Conservation (phyloP, 2,888 invertebrate species). For the Apamea sordens region DNA sequence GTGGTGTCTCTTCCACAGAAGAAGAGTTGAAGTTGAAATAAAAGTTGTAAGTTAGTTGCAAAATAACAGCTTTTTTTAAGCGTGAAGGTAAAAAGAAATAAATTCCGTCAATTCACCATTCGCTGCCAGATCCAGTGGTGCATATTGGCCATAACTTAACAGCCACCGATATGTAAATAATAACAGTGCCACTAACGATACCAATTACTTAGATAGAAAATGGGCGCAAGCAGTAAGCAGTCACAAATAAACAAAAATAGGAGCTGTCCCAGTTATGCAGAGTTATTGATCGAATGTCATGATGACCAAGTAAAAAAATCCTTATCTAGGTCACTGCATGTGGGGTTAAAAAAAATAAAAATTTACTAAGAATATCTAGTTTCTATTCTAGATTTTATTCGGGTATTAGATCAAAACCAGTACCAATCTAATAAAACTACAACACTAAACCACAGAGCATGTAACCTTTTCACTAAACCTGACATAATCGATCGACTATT, state of each 20-base stretch:
- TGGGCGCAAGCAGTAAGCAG: background rate
- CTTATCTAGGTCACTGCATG: conserved; percentile 34
- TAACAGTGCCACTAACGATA: background rate
- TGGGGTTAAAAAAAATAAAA: conserved; percentile 1
- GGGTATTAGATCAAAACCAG: too few relatives aligned
- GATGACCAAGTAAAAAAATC: conserved; percentile 66
- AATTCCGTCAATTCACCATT: conserved; percentile 77
- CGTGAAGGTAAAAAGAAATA: conserved; percentile 9
- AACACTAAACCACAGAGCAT: too few relatives aligned
- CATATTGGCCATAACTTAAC: conserved; percentile 78
- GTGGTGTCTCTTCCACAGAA: background rate
- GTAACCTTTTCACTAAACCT: too few relatives aligned
- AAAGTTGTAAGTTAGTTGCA: background rate
- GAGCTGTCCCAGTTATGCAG: background rate
- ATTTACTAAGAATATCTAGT: background rate
- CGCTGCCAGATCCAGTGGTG: conserved; percentile 78
- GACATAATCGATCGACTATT: conserved; percentile 21
- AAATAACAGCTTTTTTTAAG: background rate
- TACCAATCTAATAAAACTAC: background rate
- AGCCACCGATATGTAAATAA: conserved; percentile 5
- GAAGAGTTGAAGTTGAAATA: background rate
- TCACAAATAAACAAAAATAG: conserved; percentile 32
- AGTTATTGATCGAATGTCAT: conserved; percentile 51
- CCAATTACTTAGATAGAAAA: background rate
- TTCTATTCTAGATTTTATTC: background rate